Conservation (phyloP, 2,797 vertebrate species). For the Takifugu rubripes region DNA sequence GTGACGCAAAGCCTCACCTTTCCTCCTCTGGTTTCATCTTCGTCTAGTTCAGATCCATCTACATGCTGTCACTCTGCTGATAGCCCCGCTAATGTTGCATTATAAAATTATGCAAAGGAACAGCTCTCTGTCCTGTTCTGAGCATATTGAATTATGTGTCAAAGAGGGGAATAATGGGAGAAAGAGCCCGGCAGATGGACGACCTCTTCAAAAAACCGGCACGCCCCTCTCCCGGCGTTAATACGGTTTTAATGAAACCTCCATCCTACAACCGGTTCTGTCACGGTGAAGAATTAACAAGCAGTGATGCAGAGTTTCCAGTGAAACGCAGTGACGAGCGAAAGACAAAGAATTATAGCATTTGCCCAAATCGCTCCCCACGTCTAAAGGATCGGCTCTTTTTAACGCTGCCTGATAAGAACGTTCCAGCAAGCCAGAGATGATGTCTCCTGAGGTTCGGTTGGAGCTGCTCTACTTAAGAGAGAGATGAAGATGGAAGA, state of each 20-base stretch:
- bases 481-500: constrained; percentile 26
- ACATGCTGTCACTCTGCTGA: constrained; percentile 29
- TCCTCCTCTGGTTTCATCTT: constrained; percentile 17
- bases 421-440: constrained; percentile 30
- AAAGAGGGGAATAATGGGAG: constrained; percentile 12
- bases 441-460: constrained; percentile 52
- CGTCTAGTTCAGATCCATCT: constrained; percentile 45
- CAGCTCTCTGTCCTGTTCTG: constrained; percentile 29
- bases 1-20: constrained; percentile 12
- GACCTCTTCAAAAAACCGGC: constrained; percentile 31
- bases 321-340: neutral
- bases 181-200: constrained; percentile 36
- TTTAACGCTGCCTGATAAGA: constrained; percentile 30
- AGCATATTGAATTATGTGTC: constrained; percentile 46
- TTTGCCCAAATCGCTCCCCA: constrained; percentile 20
- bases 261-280: constrained; percentile 31
- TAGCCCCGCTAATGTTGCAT: constrained; percentile 35
- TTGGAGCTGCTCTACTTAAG: constrained; percentile 60
- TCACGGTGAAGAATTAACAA: constrained; percentile 22
- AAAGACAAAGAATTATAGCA: constrained; percentile 3
- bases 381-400: constrained; percentile 8
- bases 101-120: constrained; percentile 53
- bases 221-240: constrained; percentile 25
- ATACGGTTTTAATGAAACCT: constrained; percentile 51
- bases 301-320: constrained; percentile 24